Evolutionary conservation across 64 coral and sea anemone genomes (phyloP).

Genomic region (Catalaphyllia jardinei): DNA sequence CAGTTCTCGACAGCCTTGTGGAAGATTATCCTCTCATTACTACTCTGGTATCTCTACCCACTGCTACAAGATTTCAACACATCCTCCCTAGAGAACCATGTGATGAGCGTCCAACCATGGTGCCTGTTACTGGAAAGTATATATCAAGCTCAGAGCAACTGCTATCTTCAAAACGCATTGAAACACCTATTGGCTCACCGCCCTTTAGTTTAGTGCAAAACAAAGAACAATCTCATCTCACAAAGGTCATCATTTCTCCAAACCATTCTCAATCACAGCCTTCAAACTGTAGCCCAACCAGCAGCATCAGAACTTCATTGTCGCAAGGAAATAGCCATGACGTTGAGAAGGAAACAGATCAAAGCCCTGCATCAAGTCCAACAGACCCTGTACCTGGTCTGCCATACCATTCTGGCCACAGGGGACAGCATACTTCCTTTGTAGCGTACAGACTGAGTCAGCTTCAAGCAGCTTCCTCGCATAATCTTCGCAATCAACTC

Average conservation of each 20-base stretch:
- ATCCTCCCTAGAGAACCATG: constrained; percentile 32
- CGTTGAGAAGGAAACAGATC: constrained; percentile 5
- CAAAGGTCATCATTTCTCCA: background rate
- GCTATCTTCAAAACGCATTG: background rate
- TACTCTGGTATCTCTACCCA: constrained; percentile 22
- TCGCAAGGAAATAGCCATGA: background rate
- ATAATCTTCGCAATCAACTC: constrained; percentile 4
- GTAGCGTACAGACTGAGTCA: constrained; percentile 34
- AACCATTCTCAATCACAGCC: background rate
- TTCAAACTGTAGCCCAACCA: background rate
- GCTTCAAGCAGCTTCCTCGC: constrained; percentile 20
- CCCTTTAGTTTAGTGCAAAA: background rate
- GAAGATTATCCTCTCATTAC: constrained; percentile 38
- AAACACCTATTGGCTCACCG: background rate
- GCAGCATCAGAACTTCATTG: background rate
- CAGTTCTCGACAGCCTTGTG: constrained; percentile 41
- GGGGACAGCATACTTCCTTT: background rate
- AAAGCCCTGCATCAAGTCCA: constrained; percentile 2
- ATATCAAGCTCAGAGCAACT: constrained; percentile 1
- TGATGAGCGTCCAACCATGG: constrained; percentile 45
- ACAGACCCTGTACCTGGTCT: constrained; percentile 12
- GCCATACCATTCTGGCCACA: constrained; percentile 21
- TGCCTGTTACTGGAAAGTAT: constrained; percentile 40
- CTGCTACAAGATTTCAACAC: constrained; percentile 13
- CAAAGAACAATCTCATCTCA: constrained; percentile 18